These are phyloP conservation scores for Barnardius zonarius DNA, from an alignment of 2,113 vertebrate genomes.

Conservation along the genomic window DNA sequence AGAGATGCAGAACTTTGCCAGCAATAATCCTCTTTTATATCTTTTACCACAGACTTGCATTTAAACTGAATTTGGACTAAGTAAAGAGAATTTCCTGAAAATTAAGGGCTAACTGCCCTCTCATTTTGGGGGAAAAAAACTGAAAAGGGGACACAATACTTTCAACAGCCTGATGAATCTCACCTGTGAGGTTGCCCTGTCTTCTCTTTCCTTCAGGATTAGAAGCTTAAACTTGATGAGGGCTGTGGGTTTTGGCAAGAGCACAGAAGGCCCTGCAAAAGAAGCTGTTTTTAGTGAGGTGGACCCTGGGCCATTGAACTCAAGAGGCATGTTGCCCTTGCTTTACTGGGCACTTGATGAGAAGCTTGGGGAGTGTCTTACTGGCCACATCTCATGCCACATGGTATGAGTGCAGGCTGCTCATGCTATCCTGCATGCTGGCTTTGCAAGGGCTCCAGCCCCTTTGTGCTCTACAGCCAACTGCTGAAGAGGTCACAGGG, in stretches of 20 bases:
- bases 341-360: fast-evolving
- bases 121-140: background rate
- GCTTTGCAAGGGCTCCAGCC: background rate
- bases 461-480: background rate
- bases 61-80: conserved; percentile 63
- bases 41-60: conserved; percentile 61
- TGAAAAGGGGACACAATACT: background rate
- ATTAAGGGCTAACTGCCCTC: conserved; percentile 37
- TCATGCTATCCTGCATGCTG: background rate
- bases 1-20: conserved; percentile 67
- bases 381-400: background rate
- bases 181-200: background rate
- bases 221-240: background rate
- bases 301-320: background rate
- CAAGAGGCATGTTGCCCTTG: background rate
- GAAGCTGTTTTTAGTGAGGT: background rate
- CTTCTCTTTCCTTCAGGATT: background rate
- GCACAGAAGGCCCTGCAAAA: background rate
- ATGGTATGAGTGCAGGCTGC: too few species aligned
- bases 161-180: background rate
- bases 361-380: background rate
- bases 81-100: conserved; percentile 73
- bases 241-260: background rate
- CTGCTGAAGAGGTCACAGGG: background rate
- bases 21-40: conserved; percentile 61